A percentile compares a stretch with the other conserved stretches of the same genome.
Evolutionary conservation across 1,140 invertebrate genomes (phyloP).

Genomic region (Drosophila subpulchrella): DNA sequence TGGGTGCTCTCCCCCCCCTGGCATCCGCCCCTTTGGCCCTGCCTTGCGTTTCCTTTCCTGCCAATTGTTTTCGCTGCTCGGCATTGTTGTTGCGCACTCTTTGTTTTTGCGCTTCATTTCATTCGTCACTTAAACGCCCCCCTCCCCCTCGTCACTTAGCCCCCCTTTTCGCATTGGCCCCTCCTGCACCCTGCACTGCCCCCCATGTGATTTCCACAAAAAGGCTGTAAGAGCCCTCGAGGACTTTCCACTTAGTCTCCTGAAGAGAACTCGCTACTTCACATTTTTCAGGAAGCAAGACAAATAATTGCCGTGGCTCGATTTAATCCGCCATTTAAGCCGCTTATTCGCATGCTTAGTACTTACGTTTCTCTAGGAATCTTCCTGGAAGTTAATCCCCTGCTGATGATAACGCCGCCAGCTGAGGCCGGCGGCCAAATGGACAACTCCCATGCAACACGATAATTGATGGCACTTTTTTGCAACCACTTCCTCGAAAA

Average conservation of each 20-base stretch:
- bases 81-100: conserved; percentile 12
- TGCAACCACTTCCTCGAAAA: background rate
- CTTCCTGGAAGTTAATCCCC: background rate
- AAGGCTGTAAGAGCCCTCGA: conserved; percentile 2
- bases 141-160: background rate
- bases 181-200: background rate
- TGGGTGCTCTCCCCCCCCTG: background rate
- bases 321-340: conserved; percentile 29
- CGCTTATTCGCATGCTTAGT: conserved; percentile 26
- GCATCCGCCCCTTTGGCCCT: background rate
- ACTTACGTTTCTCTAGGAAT: conserved; percentile 31
- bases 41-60: background rate
- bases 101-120: conserved; percentile 30
- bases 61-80: conserved; percentile 9
- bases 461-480: background rate
- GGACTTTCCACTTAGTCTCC: conserved; percentile 14
- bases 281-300: conserved; percentile 25
- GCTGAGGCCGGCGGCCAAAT: conserved; percentile 33
- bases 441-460: conserved; percentile 29
- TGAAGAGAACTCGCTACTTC: conserved; percentile 20
- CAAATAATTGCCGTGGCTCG: conserved; percentile 22
- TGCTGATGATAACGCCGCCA: conserved; percentile 37
- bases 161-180: no score
- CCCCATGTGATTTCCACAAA: conserved; percentile 7
- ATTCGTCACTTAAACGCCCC: conserved; percentile 1